Conservation (phyloP, 2,888 invertebrate genomes). For the Polia nebulosa region DNA sequence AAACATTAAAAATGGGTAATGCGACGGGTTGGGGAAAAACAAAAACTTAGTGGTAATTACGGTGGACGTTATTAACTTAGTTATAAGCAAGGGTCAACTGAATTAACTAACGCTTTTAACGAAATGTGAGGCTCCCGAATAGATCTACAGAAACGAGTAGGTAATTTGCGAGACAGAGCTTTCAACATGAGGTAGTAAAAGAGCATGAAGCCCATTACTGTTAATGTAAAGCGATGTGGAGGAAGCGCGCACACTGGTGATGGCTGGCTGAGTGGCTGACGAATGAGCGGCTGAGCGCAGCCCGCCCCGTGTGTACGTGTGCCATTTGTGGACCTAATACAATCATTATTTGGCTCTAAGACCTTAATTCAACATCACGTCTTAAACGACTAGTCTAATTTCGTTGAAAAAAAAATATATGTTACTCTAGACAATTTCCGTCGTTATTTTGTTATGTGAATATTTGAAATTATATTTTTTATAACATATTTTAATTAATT, state of each 20-base stretch:
- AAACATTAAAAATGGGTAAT: background rate
- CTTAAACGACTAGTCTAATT: too few relatives aligned
- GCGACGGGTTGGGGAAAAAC: background rate
- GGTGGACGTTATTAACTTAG: background rate
- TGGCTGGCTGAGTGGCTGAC: too few relatives aligned
- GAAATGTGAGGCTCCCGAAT: constrained; percentile 20
- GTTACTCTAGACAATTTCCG: too few relatives aligned
- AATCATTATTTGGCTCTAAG: constrained; percentile 39
- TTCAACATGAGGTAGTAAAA: constrained; percentile 61
- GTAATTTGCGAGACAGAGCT: constrained; percentile 57
- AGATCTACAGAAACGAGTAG: constrained; percentile 40
- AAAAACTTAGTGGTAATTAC: background rate
- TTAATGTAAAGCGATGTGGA: constrained; percentile 55
- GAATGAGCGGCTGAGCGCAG: constrained; percentile 34
- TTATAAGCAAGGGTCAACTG: background rate
- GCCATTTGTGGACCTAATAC: constrained; percentile 39
- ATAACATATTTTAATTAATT: too few relatives aligned
- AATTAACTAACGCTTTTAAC: constrained; percentile 10
- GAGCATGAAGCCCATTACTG: constrained; percentile 56
- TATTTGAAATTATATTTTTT: too few relatives aligned
- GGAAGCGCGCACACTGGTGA: constrained; percentile 44
- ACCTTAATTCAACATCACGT: too few relatives aligned
- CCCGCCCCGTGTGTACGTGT: constrained; percentile 49
- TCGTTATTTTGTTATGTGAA: too few relatives aligned
- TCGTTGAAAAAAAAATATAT: too few relatives aligned